phyloP scores from a whole-genome alignment of 1,140 invertebrate genomes.

The Caenorhabditis brenneri region DNA sequence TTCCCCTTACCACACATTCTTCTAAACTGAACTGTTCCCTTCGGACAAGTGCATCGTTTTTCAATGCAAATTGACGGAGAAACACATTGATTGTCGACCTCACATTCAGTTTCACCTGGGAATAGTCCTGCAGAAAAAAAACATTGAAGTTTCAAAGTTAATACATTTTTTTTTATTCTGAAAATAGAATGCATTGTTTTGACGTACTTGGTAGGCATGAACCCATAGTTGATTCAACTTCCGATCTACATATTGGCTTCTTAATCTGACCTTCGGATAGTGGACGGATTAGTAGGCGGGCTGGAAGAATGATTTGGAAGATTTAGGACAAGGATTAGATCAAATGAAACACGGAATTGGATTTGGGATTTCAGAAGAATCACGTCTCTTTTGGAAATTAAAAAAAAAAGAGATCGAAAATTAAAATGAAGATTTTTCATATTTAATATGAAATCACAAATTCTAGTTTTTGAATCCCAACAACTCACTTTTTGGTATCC shows the following conservation, averaged over 20 bases:
- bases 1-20: constrained; percentile 2
- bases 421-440: too few relatives aligned
- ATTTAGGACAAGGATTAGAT: not conserved
- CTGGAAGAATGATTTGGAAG: not conserved
- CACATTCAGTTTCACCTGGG: constrained; percentile 2
- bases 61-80: not conserved
- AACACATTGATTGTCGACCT: not conserved
- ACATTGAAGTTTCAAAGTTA: too few relatives aligned
- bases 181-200: not conserved
- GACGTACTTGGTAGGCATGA: constrained; percentile 23
- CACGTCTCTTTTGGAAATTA: not conserved
- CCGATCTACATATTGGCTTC: constrained; percentile 19
- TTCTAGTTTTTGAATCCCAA: too few relatives aligned
- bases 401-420: too few relatives aligned
- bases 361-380: not conserved
- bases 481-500: constrained; percentile 10
- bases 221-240: not conserved
- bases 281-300: constrained; percentile 15
- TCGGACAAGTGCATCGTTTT: not conserved
- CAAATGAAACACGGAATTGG: not conserved
- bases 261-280: constrained; percentile 23
- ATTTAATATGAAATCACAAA: too few relatives aligned
- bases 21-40: constrained; percentile 1
- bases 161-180: not conserved
- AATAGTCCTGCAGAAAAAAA: constrained; percentile 23